Percentiles rank a stretch among this genome's conserved stretches.
Evolutionary conservation across 92 coral and sea anemone genomes (phyloP).

Genomic region (Anthopleura xanthogrammica): DNA sequence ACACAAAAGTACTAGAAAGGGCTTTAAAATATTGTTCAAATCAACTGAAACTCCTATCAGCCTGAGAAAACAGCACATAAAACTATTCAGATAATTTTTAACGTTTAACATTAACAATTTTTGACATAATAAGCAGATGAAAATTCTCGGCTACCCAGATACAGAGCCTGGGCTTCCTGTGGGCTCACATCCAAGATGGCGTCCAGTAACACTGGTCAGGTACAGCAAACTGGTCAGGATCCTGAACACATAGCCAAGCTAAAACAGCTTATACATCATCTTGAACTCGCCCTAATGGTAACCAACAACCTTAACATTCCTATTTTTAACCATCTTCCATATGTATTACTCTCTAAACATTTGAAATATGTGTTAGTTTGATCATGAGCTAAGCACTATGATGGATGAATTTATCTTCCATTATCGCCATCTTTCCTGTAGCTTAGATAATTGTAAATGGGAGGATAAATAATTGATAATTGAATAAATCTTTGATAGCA

Average conservation of each 20-base stretch:
- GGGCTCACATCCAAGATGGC: constrained; percentile 37
- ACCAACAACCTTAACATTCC: not conserved
- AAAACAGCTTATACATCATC: constrained; percentile 23
- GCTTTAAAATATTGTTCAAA: too few species aligned
- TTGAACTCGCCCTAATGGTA: constrained; percentile 36
- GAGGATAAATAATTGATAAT: not conserved
- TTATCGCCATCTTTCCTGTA: not conserved
- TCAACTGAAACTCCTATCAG: too few species aligned
- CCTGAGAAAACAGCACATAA: too few species aligned
- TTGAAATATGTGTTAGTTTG: not conserved
- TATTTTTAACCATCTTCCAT: not conserved
- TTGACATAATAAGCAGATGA: too few species aligned
- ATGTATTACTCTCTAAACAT: not conserved
- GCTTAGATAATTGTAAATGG: not conserved
- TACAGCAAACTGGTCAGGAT: constrained; percentile 9
- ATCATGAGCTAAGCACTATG: not conserved
- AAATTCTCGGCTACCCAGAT: not conserved
- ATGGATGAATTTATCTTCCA: not conserved
- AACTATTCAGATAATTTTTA: too few species aligned
- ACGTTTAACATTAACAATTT: too few species aligned
- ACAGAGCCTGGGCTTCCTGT: not conserved
- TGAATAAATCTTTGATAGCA: not conserved
- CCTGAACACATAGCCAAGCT: constrained; percentile 27
- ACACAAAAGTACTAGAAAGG: too few species aligned
- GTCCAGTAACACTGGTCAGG: constrained; percentile 19